A percentile compares a stretch with the other conserved stretches of the same genome.
Evolutionary conservation across 2,888 invertebrate species (phyloP).

Genomic region (Sminthurinus aureus): DNA sequence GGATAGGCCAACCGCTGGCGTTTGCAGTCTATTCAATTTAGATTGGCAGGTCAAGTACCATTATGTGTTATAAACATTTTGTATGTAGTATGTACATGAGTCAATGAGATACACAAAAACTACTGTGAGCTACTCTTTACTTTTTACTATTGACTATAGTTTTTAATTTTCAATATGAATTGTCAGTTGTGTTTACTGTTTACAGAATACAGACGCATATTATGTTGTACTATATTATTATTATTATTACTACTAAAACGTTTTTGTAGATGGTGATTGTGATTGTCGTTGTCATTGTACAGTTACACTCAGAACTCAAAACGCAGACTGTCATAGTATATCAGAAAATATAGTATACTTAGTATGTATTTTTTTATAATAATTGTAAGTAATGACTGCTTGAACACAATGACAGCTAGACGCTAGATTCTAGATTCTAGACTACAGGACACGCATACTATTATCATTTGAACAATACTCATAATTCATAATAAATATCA

Average conservation of each 20-base stretch:
- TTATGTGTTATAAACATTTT: neutral
- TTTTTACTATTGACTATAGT: no score
- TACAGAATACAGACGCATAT: no score
- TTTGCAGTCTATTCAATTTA: constrained; percentile 12
- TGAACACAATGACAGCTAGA: neutral
- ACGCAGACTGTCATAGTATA: neutral
- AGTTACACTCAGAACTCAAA: neutral
- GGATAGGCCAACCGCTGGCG: constrained; percentile 16
- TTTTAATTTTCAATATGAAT: neutral
- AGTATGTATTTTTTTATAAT: neutral
- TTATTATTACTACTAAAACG: no score
- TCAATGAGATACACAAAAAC: neutral
- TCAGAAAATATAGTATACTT: neutral
- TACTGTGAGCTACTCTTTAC: no score
- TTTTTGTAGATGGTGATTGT: no score
- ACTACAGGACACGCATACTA: neutral
- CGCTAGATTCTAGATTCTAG: neutral
- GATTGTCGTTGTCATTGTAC: neutral
- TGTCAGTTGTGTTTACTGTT: no score
- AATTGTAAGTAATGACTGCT: neutral
- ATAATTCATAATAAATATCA: no score
- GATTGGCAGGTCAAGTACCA: constrained; percentile 20
- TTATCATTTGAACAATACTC: neutral
- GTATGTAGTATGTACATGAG: neutral
- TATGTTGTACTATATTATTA: neutral